phyloP scores from a whole-genome alignment of 2,888 invertebrate species.

The Sphaerophoria taeniata region DNA sequence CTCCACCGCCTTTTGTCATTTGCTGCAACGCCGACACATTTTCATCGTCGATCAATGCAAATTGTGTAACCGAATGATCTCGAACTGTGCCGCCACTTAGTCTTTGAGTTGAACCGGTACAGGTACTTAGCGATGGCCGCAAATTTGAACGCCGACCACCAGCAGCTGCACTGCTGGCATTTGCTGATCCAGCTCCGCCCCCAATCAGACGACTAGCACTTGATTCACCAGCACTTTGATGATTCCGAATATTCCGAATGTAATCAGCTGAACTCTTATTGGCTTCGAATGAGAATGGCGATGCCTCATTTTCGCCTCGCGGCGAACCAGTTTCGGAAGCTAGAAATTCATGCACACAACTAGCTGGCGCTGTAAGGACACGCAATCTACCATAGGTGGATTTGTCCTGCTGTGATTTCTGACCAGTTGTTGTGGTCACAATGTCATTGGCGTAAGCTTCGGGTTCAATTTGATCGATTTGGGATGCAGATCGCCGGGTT shows the following conservation, averaged over 20 bases:
- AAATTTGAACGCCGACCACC: slow-evolving; percentile 80
- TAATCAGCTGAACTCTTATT: slow-evolving; percentile 57
- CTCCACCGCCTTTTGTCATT: slow-evolving; percentile 94
- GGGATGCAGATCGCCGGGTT: slow-evolving; percentile 75
- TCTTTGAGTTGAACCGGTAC: slow-evolving; percentile 76
- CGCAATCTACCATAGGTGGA: slow-evolving; percentile 89
- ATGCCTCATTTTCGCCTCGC: slow-evolving; percentile 77
- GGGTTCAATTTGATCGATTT: slow-evolving; percentile 75
- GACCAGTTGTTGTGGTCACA: slow-evolving; percentile 61
- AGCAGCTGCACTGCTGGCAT: slow-evolving; percentile 61
- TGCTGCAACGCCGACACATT: slow-evolving; percentile 95
- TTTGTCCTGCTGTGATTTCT: slow-evolving; percentile 83
- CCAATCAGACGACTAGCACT: slow-evolving; percentile 39
- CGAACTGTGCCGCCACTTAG: slow-evolving; percentile 84
- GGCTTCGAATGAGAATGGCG: slow-evolving; percentile 77
- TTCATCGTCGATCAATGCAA: slow-evolving; percentile 96
- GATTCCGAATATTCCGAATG: slow-evolving; percentile 58
- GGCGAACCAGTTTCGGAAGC: slow-evolving; percentile 79
- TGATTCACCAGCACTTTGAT: slow-evolving; percentile 57
- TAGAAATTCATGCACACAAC: slow-evolving; percentile 83
- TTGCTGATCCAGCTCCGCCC: slow-evolving; percentile 54
- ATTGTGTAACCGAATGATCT: slow-evolving; percentile 94
- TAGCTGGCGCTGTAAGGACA: slow-evolving; percentile 87
- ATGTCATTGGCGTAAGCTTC: slow-evolving; percentile 69
- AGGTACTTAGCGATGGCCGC: slow-evolving; percentile 77